phyloP scores from a whole-genome alignment of 2,888 invertebrate species.

The Itoplectis maculator region DNA sequence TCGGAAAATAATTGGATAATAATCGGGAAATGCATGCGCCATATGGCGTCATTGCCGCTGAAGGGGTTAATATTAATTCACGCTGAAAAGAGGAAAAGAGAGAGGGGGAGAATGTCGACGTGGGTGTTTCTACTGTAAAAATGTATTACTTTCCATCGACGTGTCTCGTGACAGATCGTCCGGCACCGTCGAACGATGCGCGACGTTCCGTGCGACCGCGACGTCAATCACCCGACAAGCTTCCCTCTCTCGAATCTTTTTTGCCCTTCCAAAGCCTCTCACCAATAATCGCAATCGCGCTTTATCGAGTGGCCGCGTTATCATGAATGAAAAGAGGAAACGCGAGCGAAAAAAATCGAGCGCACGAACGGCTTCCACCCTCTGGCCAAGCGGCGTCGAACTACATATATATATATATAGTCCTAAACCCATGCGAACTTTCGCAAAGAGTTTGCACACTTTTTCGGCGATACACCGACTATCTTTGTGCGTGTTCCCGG shows the following conservation, averaged over 20 bases:
- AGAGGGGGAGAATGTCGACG: too few relatives aligned
- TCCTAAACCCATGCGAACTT: background rate
- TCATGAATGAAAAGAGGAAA: constrained; percentile 14
- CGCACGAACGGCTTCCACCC: background rate
- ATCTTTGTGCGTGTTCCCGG: background rate
- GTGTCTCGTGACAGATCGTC: constrained; percentile 4
- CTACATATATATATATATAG: background rate
- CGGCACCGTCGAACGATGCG: constrained; percentile 14
- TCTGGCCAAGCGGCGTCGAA: background rate
- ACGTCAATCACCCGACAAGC: constrained; percentile 24
- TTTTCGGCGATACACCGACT: background rate
- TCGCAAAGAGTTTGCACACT: background rate
- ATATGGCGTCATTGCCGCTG: too few relatives aligned
- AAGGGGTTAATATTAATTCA: too few relatives aligned
- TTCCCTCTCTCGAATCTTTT: background rate
- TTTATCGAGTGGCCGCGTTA: constrained; percentile 1
- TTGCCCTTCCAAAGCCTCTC: background rate
- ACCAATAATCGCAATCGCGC: constrained; percentile 11
- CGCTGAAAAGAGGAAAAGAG: too few relatives aligned
- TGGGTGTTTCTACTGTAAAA: background rate
- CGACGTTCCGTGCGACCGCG: constrained; percentile 34
- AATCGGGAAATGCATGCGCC: too few relatives aligned
- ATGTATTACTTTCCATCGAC: background rate
- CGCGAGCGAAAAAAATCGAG: background rate
- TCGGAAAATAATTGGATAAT: too few relatives aligned